Base-by-base conservation (phyloP, 2,888 invertebrate genomes). In the Cyclophora albipunctata region DNA sequence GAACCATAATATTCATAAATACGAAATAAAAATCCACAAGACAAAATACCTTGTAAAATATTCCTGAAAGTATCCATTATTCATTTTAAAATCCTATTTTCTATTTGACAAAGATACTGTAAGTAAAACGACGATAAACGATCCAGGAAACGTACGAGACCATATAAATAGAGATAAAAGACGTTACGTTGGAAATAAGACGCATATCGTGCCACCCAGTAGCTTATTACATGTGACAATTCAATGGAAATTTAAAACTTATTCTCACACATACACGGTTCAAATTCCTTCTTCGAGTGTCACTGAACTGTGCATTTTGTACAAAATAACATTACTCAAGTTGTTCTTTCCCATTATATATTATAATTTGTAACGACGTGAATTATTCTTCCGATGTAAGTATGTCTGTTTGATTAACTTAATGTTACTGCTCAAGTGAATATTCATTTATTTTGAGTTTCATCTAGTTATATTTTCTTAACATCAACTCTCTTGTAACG, bases 101-200 rank as follows among this genome's bases (percentile, higher is more conserved):
- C 5, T 34, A 4, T 33, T 4, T 43, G 34, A 33, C 34, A 53
- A 34, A 42, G 45, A 53, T 47, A 33, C 34, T 46, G 49, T 45
- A 52, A 48, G 48, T 41, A 34, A 47, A 49, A 51, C 45, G 51
- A 54, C 54, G 45, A 49, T 44, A 54, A 58, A 56, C 54, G 52
- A 50, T 50, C 50, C 50, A 48, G 50, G 56, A 53, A 56, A 51
- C 35, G 33, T 47, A 49, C 47, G 47, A 48, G 48, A 46, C 49
- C 45, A 50, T 46, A 54, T 48, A 56, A 54, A 56, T 54, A 58
- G 42, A 55, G 52, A 58, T 58, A 56, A 52, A 56, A 7, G 56
- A 54, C 58, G 52, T 43, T 34, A 44, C 53, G 44, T 45, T 44
- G 44, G 46, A 47, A 50, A 53, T 51, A 54, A 56, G 51, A 56